Percentiles rank a stretch among this genome's conserved stretches.
Evolutionary conservation across 2,113 vertebrate genomes (phyloP).

Genomic region (Anhinga rufa): DNA sequence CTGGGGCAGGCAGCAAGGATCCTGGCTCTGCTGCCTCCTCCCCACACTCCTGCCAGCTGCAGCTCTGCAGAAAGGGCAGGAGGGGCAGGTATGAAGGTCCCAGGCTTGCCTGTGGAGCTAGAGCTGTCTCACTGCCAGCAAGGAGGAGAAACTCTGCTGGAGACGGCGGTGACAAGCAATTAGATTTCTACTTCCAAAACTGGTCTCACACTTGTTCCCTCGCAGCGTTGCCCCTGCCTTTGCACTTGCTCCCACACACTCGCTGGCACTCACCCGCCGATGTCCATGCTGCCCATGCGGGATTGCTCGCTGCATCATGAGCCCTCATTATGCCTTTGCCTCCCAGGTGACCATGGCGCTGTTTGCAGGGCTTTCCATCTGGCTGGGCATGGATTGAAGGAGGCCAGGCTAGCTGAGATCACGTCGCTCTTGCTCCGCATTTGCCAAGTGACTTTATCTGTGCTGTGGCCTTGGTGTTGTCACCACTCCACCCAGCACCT

Average conservation of each 20-base stretch:
- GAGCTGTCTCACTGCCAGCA: background rate
- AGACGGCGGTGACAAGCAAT: background rate
- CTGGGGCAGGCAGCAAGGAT: background rate
- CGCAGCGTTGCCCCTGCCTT: rapidly evolving
- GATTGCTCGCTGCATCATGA: rapidly evolving
- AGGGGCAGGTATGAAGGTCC: background rate
- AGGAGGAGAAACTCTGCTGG: background rate
- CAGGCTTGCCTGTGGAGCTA: rapidly evolving
- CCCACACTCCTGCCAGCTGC: rapidly evolving
- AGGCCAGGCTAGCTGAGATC: background rate
- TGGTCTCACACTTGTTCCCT: background rate
- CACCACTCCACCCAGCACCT: background rate
- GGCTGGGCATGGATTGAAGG: background rate
- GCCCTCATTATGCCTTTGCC: background rate
- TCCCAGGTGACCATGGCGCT: rapidly evolving
- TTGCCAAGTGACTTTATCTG: background rate
- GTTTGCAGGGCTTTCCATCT: background rate
- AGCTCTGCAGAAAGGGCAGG: background rate
- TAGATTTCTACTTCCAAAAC: background rate
- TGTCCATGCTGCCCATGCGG: rapidly evolving
- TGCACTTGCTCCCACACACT: background rate
- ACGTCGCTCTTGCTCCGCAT: rapidly evolving
- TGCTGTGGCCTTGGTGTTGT: background rate
- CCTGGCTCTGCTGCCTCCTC: background rate
- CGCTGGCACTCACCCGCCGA: rapidly evolving